Percentiles rank a stretch among this genome's conserved stretches.
phyloP scores from a whole-genome alignment of 2,113 vertebrate species.

The Mesitornis unicolor region DNA sequence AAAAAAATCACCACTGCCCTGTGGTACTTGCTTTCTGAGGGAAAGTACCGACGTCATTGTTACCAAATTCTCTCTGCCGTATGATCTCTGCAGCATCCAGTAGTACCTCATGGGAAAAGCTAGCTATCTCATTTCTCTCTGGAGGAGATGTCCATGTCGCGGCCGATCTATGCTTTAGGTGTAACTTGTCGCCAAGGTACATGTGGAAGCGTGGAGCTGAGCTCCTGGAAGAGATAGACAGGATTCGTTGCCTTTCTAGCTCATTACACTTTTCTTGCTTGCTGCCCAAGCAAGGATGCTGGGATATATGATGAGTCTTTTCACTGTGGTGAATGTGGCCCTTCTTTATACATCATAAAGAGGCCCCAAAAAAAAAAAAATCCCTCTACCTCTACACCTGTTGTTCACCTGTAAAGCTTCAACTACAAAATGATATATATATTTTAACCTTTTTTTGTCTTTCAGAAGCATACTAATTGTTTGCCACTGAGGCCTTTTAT shows the following conservation, averaged over 20 bases:
- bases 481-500: constrained; percentile 60
- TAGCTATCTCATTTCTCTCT: constrained; percentile 23
- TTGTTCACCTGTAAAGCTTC: constrained; percentile 60
- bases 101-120: constrained; percentile 53
- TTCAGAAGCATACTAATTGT: constrained; percentile 57
- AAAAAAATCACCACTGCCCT: constrained; percentile 52
- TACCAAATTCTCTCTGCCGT: constrained; percentile 58
- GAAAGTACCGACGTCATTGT: constrained; percentile 15
- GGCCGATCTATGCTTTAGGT: background rate
- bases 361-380: constrained; percentile 48
- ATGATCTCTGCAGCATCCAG: constrained; percentile 49
- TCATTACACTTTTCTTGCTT: constrained; percentile 59
- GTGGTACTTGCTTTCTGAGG: constrained; percentile 25
- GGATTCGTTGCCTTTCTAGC: constrained; percentile 55
- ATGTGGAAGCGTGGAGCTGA: constrained; percentile 40
- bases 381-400: constrained; percentile 61
- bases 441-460: constrained; percentile 58
- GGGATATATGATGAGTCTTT: constrained; percentile 63
- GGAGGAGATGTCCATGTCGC: background rate
- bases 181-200: constrained; percentile 37
- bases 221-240: constrained; percentile 50
- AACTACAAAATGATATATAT: constrained; percentile 41
- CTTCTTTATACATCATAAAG: constrained; percentile 62
- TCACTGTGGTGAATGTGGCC: constrained; percentile 68
- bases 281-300: constrained; percentile 61